Percentiles rank a stretch among this genome's conserved stretches.
These are phyloP conservation scores for Cheirogaleus medius DNA, from an alignment of 2,113 vertebrate genomes.

Conservation along the genomic window DNA sequence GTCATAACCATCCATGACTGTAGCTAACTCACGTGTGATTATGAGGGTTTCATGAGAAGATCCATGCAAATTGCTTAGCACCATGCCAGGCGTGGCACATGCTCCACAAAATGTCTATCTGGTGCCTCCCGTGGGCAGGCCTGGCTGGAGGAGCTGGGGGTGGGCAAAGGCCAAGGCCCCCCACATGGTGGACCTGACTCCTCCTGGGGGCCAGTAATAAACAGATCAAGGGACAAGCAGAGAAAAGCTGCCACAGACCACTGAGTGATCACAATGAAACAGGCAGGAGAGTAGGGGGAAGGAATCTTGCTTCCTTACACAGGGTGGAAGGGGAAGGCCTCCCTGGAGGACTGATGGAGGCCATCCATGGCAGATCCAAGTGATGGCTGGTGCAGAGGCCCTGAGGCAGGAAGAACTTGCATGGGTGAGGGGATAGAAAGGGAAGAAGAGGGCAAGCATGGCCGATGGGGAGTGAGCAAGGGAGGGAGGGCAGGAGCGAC, in stretches of 20 bases:
- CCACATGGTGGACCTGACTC: neutral
- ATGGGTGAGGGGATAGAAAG: no score
- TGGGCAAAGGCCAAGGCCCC: no score
- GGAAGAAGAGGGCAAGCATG: neutral
- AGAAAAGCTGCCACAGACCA: no score
- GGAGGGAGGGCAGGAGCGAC: fast-evolving
- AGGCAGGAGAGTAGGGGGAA: neutral
- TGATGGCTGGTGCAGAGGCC: neutral
- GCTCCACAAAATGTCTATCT: neutral
- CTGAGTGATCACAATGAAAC: neutral
- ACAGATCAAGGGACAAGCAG: neutral
- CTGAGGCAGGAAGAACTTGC: neutral
- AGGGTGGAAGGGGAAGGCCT: neutral
- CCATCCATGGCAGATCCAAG: fast-evolving
- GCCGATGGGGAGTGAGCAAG: neutral
- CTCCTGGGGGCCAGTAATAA: neutral
- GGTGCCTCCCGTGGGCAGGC: neutral
- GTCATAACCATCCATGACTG: neutral
- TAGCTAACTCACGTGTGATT: neutral
- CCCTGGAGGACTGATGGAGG: no score
- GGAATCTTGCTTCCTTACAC: neutral
- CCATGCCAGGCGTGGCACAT: fast-evolving
- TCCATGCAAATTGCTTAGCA: fast-evolving
- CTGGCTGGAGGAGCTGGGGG: neutral
- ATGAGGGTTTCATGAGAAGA: neutral